phyloP scores from a whole-genome alignment of 2,797 vertebrate genomes.

The Micrastur ruficollis region DNA sequence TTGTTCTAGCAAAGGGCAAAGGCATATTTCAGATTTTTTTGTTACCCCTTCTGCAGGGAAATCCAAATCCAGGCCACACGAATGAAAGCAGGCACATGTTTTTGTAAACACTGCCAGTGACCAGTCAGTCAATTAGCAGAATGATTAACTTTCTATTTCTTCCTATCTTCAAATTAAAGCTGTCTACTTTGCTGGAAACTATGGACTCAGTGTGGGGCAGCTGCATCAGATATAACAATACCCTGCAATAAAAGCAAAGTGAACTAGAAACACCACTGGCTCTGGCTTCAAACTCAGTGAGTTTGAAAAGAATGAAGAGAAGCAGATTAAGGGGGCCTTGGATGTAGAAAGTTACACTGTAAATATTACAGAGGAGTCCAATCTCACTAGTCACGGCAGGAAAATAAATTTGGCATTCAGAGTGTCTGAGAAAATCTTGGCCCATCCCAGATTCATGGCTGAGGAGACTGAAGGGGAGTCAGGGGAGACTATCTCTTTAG shows the following conservation, averaged over 20 bases:
- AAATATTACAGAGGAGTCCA: background rate
- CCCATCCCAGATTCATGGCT: background rate
- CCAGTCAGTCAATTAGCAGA: background rate
- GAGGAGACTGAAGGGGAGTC: conserved; percentile 2
- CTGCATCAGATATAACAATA: background rate
- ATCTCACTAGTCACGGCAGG: background rate
- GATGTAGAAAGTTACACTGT: background rate
- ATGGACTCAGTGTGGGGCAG: background rate
- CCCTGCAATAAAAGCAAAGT: background rate
- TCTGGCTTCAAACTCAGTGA: background rate
- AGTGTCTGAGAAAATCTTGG: background rate
- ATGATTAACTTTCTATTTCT: background rate
- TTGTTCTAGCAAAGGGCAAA: background rate
- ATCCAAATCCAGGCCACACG: background rate
- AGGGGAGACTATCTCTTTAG: conserved; percentile 14
- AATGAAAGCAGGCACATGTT: background rate
- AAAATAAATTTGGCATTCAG: background rate
- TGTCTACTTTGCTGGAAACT: background rate
- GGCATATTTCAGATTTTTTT: background rate
- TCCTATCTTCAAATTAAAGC: background rate
- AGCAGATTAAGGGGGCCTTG: background rate
- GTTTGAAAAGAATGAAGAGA: background rate
- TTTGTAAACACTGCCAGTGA: background rate
- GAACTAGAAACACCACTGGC: background rate
- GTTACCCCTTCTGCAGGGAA: background rate